Base-by-base conservation (phyloP, 2,888 invertebrate genomes). In the Chaitophorus viminalis region DNA sequence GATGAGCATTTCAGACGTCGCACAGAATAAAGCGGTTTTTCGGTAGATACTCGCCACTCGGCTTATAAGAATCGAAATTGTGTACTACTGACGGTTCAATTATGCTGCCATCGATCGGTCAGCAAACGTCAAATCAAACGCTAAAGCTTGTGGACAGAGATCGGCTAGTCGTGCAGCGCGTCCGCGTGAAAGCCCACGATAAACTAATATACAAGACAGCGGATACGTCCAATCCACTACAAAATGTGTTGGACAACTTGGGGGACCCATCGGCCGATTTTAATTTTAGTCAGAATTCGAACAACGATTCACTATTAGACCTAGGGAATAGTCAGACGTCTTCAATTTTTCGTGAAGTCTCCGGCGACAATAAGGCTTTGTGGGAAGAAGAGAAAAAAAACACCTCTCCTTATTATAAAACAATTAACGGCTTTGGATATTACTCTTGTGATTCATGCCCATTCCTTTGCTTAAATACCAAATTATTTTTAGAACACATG, bases 281-380 rank as follows among this genome's bases (percentile, higher is more conserved):
- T 39, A 60, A 81, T 46, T 31, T 81, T 3, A 46, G 74, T 46
- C 17, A 39, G 25, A 81, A 81, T 46, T 74, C 81, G 9, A 87
- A 78, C 33, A 72, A 14, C 0, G 79, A 65, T 17, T 74, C 65
- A 31, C 31, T 87, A 17, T 3, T 87, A 9, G 87, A 87, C 14
- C 46, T 87, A 6, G 79, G 81, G 1, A 87, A 87, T 33, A 87
- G 60, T 33, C 87, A 81, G 46, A 87, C 81, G 87, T 87, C 87
- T 9, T 6, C 31, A 25, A 52, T 85, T n/a, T 65, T 87, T 14
- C 81, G 81, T 0, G 65, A 87, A 39, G 65, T 87, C 31, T 81
- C 87, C 5, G 60, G 65, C 11, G 33, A 25, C 39, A 31, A 87
- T 39, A 77, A 52, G 17, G 74, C 29, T 14, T 4, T 52, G 11